Evolutionary conservation across 2,888 invertebrate genomes (phyloP).

Genomic region (Drosophila pseudotakahashii): DNA sequence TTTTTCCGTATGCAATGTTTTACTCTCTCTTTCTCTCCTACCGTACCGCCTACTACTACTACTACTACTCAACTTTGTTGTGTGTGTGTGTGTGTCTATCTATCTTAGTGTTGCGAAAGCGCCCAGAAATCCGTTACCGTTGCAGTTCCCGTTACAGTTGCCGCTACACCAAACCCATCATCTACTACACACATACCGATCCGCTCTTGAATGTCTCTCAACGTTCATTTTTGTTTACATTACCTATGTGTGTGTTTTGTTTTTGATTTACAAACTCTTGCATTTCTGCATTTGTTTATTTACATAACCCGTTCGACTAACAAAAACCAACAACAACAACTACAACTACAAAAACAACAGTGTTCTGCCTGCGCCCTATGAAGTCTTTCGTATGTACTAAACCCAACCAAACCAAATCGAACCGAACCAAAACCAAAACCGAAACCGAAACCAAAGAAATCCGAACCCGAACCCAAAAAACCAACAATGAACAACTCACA

Average conservation of each 20-base stretch:
- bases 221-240: slow-evolving; percentile 73
- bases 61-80: slow-evolving; percentile 39
- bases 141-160: slow-evolving; percentile 56
- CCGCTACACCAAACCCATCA: slow-evolving; percentile 73
- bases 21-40: slow-evolving; percentile 74
- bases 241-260: slow-evolving; percentile 77
- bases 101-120: slow-evolving; percentile 68
- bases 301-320: slow-evolving; percentile 75
- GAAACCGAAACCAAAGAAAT: slow-evolving; percentile 14
- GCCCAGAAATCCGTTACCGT: slow-evolving; percentile 57
- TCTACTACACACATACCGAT: slow-evolving; percentile 69
- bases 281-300: slow-evolving; percentile 78
- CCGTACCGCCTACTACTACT: slow-evolving; percentile 32
- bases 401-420: slow-evolving; percentile 42
- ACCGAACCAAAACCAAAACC: slow-evolving; percentile 31
- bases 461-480: slow-evolving; percentile 52
- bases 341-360: slow-evolving; percentile 69
- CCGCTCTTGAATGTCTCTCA: slow-evolving; percentile 73
- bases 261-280: slow-evolving; percentile 78
- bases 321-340: slow-evolving; percentile 41
- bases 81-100: slow-evolving; percentile 38
- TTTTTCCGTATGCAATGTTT: slow-evolving; percentile 71
- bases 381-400: slow-evolving; percentile 85
- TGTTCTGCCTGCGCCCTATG: slow-evolving; percentile 84
- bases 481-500: slow-evolving; percentile 38